phyloP scores from a whole-genome alignment of 1,140 invertebrate species.

The Drosophila tristis region DNA sequence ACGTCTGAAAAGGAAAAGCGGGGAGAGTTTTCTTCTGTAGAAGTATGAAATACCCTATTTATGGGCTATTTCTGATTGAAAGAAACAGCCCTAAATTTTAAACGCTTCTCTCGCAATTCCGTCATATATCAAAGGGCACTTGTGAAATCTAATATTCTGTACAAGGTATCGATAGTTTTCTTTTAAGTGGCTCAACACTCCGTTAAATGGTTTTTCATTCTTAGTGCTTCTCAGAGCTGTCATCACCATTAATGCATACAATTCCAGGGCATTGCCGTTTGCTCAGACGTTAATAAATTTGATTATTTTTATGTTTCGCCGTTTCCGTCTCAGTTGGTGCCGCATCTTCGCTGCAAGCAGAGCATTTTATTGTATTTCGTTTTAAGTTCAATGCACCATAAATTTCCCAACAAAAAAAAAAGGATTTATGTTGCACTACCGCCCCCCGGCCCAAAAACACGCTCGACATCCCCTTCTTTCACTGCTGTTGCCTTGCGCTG shows the following conservation, averaged over 20 bases:
- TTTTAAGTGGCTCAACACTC: too few relatives aligned
- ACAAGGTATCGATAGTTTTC: too few relatives aligned
- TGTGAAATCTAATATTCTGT: too few relatives aligned
- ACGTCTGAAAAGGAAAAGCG: conserved; percentile 7
- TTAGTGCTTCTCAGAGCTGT: too few relatives aligned
- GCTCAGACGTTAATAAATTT: conserved; percentile 67
- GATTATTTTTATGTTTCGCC: conserved; percentile 66
- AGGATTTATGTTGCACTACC: conserved; percentile 69
- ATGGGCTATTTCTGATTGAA: too few relatives aligned
- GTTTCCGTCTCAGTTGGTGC: conserved; percentile 30
- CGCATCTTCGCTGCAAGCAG: conserved; percentile 41
- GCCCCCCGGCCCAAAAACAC: conserved; percentile 7
- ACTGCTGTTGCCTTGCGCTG: too few relatives aligned
- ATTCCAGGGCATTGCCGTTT: conserved; percentile 1
- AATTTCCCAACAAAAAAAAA: conserved; percentile 67
- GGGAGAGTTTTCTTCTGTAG: background rate
- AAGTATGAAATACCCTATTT: background rate
- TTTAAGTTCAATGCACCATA: conserved; percentile 80
- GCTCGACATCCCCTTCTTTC: conserved; percentile 36
- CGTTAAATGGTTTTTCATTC: too few relatives aligned
- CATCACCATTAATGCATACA: too few relatives aligned
- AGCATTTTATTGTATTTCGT: conserved; percentile 78
- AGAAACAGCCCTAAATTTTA: too few relatives aligned
- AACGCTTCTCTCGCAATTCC: too few relatives aligned
- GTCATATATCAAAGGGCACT: too few relatives aligned